Evolutionary conservation across 1,140 invertebrate genomes (phyloP).

Genomic region (Drosophila subobscura): DNA sequence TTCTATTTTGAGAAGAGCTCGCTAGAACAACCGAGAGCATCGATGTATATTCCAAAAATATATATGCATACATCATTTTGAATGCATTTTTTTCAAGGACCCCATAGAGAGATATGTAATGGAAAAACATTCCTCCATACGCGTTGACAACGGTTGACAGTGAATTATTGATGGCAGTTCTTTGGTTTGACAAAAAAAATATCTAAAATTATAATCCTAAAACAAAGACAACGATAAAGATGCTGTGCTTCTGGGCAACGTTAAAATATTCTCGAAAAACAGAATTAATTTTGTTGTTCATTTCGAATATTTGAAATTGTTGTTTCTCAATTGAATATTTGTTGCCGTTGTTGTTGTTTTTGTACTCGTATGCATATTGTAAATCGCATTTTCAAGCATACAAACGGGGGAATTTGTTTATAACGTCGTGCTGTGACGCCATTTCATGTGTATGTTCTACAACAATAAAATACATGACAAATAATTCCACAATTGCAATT

Average conservation of each 20-base stretch:
- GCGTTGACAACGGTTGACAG: slow-evolving; percentile 4
- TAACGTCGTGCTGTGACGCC: slow-evolving; percentile 22
- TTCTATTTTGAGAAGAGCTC: slow-evolving; percentile 36
- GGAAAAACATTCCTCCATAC: background rate
- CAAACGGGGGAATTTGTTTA: slow-evolving; percentile 23
- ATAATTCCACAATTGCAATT: slow-evolving; percentile 21
- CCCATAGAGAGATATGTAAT: slow-evolving; percentile 45
- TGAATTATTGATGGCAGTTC: slow-evolving; percentile 18
- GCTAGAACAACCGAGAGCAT: slow-evolving; percentile 2
- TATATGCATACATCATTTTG: slow-evolving; percentile 16
- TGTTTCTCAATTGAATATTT: slow-evolving; percentile 21
- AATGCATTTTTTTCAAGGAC: slow-evolving; percentile 49
- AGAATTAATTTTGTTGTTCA: slow-evolving; percentile 24
- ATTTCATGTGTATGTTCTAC: slow-evolving; percentile 1
- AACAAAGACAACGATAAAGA: slow-evolving; percentile 2
- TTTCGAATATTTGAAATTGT: slow-evolving; percentile 34
- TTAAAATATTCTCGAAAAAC: slow-evolving; percentile 25
- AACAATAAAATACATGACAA: slow-evolving; percentile 4
- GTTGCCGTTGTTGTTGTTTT: too few species aligned
- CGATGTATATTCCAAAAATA: slow-evolving; percentile 29
- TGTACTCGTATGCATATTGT: background rate
- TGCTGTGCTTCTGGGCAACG: slow-evolving; percentile 2
- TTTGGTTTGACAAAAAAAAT: slow-evolving; percentile 15
- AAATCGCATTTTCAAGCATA: slow-evolving; percentile 38
- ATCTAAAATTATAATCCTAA: slow-evolving; percentile 38